These are phyloP conservation scores for Dascyllus trimaculatus DNA, from an alignment of 2,113 vertebrate genomes.

Conservation along the genomic window DNA sequence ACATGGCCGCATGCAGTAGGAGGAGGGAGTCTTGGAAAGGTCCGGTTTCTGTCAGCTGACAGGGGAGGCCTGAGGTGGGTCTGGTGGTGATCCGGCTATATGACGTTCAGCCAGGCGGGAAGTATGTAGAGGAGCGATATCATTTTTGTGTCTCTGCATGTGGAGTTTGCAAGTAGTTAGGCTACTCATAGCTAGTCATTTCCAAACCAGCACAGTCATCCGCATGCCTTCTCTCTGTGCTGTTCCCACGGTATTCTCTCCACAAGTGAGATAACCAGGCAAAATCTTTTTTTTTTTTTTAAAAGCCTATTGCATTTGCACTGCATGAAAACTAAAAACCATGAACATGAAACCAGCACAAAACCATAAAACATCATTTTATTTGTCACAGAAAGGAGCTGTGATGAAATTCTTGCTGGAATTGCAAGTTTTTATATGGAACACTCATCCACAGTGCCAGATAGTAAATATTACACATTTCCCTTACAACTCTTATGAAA, in stretches of 20 bases:
- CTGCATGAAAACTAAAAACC: slow-evolving; percentile 8
- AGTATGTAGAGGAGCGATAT: slow-evolving; percentile 34
- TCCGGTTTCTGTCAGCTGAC: slow-evolving; percentile 32
- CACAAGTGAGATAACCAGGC: background rate
- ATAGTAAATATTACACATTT: slow-evolving; percentile 63
- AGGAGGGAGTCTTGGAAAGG: slow-evolving; percentile 27
- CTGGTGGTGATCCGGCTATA: slow-evolving; percentile 27
- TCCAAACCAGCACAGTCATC: slow-evolving; percentile 6
- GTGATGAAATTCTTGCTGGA: slow-evolving; percentile 27
- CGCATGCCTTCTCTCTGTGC: background rate
- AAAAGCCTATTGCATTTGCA: background rate
- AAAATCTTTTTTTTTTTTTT: background rate
- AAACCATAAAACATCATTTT: slow-evolving; percentile 15
- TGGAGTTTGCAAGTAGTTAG: background rate
- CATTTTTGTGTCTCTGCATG: slow-evolving; percentile 25
- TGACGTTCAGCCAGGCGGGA: slow-evolving; percentile 64
- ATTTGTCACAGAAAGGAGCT: slow-evolving; percentile 33
- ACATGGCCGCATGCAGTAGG: slow-evolving; percentile 36
- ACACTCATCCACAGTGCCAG: slow-evolving; percentile 12
- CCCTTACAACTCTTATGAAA: slow-evolving; percentile 63
- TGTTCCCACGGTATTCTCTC: slow-evolving; percentile 6
- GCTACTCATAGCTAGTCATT: slow-evolving; percentile 7
- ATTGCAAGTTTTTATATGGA: slow-evolving; percentile 21
- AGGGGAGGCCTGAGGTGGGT: slow-evolving; percentile 30
- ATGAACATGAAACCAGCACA: slow-evolving; percentile 12